Evolutionary conservation across 2,113 vertebrate species (phyloP).

Genomic region (Polypterus bichir): DNA sequence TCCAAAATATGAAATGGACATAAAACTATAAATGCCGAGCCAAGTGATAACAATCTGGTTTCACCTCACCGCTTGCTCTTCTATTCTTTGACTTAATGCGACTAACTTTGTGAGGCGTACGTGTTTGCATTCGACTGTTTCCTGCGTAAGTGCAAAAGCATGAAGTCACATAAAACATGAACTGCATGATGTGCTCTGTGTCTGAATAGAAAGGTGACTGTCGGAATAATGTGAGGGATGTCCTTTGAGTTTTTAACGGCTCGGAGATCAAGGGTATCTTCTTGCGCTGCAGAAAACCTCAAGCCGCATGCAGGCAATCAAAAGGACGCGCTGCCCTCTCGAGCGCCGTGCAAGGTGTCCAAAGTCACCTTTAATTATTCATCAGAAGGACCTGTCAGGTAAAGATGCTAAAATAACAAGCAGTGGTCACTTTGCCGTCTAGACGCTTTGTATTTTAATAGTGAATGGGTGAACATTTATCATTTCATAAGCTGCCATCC

Average conservation of each 20-base stretch:
- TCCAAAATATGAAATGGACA: too few relatives aligned
- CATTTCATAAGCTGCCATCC: background rate
- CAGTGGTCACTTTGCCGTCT: conserved; percentile 32
- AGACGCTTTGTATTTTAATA: conserved; percentile 28
- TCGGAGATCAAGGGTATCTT: conserved; percentile 34
- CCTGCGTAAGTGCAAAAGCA: too few relatives aligned
- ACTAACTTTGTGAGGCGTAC: too few relatives aligned
- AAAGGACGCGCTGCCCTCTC: conserved; percentile 38
- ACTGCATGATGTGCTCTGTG: too few relatives aligned
- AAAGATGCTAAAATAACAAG: conserved; percentile 28
- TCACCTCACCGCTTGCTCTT: too few relatives aligned
- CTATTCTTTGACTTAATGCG: too few relatives aligned
- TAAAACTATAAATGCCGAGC: too few relatives aligned
- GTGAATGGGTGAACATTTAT: conserved; percentile 19
- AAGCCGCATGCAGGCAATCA: conserved; percentile 33
- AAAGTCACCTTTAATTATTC: conserved; percentile 51
- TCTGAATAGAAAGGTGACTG: conserved; percentile 30
- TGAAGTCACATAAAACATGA: too few relatives aligned
- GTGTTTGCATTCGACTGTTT: too few relatives aligned
- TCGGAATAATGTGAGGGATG: conserved; percentile 43
- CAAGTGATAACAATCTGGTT: too few relatives aligned
- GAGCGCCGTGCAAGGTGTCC: conserved; percentile 32
- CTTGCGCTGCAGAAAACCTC: conserved; percentile 28
- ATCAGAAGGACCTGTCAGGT: conserved; percentile 31
- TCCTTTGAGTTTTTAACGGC: conserved; percentile 40